These are phyloP conservation scores for Branchellion lobata DNA, from an alignment of 2,888 invertebrate genomes.

Conservation along the genomic window DNA sequence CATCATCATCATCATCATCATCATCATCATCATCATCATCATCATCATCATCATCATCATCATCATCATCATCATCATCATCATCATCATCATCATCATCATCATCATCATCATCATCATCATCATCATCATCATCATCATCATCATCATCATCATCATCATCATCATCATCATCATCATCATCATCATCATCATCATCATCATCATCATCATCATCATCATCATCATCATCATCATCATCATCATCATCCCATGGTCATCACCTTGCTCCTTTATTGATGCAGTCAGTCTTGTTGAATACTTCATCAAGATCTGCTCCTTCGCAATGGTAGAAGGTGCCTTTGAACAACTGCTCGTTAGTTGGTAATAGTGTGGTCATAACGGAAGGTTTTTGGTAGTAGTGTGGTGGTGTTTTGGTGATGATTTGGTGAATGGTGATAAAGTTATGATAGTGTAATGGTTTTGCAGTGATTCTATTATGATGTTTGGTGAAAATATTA, in stretches of 20 bases:
- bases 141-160: background rate
- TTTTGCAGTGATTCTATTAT: too few relatives aligned
- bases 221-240: background rate
- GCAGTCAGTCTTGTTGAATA: conserved; percentile 84
- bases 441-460: too few relatives aligned
- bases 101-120: conserved; percentile 27
- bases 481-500: too few relatives aligned
- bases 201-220: background rate
- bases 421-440: too few relatives aligned
- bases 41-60: conserved; percentile 39
- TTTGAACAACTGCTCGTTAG: conserved; percentile 77
- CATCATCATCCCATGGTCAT: background rate
- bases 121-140: conserved; percentile 24
- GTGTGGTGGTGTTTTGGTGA: too few relatives aligned
- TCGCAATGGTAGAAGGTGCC: conserved; percentile 97
- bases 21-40: conserved; percentile 40
- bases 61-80: conserved; percentile 34
- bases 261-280: conserved; percentile 60
- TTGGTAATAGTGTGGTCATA: too few relatives aligned
- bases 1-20: background rate
- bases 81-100: conserved; percentile 15
- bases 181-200: background rate
- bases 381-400: too few relatives aligned
- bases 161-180: background rate
- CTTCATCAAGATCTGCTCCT: conserved; percentile 75